Evolutionary conservation across 2,888 invertebrate species (phyloP), one percentile per base, ranked within the genome.

Genomic region (Amphimallon solstitiale): DNA sequence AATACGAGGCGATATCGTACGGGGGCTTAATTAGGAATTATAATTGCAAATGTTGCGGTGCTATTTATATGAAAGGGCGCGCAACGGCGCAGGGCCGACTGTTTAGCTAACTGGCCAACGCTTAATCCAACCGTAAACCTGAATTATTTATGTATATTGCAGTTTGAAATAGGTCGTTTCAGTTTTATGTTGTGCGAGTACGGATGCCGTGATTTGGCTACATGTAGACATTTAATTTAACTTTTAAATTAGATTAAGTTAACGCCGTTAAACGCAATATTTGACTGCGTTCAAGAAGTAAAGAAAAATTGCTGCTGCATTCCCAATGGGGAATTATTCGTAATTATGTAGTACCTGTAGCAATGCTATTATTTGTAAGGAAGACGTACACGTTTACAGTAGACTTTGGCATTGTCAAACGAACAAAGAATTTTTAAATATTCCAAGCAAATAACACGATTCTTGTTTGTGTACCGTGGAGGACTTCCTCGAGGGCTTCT

Each of bases 131-230:
- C 56, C 56, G 56, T 59, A 59, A 59, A 59, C 43, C 40, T 43
- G 43, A 59, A 59, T 43, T 59, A 59, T 59, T 59, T 59, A 59
- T 59, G 56, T 59, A 56, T 40, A 56, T 56, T 56, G 56, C 56
- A 23, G 40, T 56, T 56, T 29, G 40, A 40, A 59, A 59, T 59
- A 43, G 56, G 43, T 59, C 43, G 43, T 29, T 59, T 59, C 43
- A 59, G 56, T 59, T 59, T 59, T 59, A 59, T 59, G 10, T 49
- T 21, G 23, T 29, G 38, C 43, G 43, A 43, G 43, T 43, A 34
- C 15, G 51, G 14, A 51, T 35, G 9, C 40, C 34, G 23, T 43
- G 43, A 59, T 59, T 59, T 59, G 56, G 56, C 43, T 29, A 23
- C 56, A 45, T 59, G 56, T 43, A 43, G 56, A 38, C 56, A 43